These are phyloP conservation scores for Melanocharis versteri DNA, from an alignment of 2,113 vertebrate species.

Conservation along the genomic window DNA sequence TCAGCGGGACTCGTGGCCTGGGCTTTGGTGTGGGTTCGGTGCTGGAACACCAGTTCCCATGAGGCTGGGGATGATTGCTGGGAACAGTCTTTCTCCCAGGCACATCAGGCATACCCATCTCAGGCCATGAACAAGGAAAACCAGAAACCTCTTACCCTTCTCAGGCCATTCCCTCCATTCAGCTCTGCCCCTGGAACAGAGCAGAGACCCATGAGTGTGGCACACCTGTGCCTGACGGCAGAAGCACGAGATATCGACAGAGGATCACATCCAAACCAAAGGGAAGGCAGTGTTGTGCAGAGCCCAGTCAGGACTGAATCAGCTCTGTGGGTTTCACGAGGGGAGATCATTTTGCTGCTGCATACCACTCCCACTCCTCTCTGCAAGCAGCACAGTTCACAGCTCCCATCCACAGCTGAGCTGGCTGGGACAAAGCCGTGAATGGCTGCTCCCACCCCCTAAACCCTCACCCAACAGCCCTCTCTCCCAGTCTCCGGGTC, in stretches of 20 bases:
- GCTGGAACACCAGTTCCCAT: not conserved
- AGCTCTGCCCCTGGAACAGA: slow-evolving; percentile 28
- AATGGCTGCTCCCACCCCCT: not conserved
- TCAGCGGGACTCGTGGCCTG: not conserved
- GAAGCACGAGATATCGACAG: accelerated
- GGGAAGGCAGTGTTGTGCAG: not conserved
- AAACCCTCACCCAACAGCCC: not conserved
- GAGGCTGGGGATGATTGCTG: not conserved
- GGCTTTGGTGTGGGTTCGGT: not conserved
- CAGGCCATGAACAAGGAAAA: not conserved
- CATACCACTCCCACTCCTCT: not conserved
- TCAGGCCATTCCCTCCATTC: not conserved
- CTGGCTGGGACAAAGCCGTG: not conserved
- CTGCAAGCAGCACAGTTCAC: not conserved
- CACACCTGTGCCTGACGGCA: not conserved
- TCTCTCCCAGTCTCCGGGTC: not conserved
- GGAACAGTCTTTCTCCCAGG: not conserved
- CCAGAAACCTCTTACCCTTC: slow-evolving; percentile 6
- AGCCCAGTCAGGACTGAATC: not conserved
- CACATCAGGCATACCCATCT: not conserved
- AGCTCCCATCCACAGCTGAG: not conserved
- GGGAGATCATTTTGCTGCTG: not conserved
- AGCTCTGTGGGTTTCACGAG: not conserved
- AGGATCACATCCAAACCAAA: not conserved
- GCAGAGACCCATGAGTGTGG: not conserved